Evolutionary conservation across 37 sponge, comb jelly and placozoan species (phyloP), one percentile per base, ranked within the genome.

Genomic region (Tethya wilhelma): DNA sequence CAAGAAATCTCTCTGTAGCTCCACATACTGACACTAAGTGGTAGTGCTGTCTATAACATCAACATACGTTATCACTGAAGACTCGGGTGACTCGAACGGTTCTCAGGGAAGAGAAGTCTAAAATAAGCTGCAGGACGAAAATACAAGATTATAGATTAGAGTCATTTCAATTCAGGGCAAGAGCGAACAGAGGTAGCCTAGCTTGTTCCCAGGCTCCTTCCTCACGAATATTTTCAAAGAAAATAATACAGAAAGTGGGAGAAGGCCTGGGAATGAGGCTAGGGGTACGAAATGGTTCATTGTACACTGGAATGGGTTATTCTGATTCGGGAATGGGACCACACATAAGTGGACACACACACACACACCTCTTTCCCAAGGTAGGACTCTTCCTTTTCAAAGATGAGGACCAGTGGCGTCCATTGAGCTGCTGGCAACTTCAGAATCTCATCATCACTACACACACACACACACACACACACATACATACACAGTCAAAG

Each of bases 281-380:
- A n/a, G n/a, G n/a, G n/a, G n/a, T n/a, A n/a, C n/a, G n/a, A n/a
- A n/a, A n/a, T n/a, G n/a, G n/a, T n/a, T n/a, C n/a, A n/a, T n/a
- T n/a, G n/a, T n/a, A n/a, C n/a, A n/a, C n/a, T n/a, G n/a, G n/a
- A n/a, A n/a, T n/a, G n/a, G n/a, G n/a, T n/a, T n/a, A n/a, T n/a
- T n/a, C n/a, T n/a, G n/a, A n/a, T n/a, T n/a, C n/a, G n/a, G n/a
- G n/a, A n/a, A n/a, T n/a, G n/a, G n/a, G n/a, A 63, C 31, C 64
- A 63, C 64, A 22, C 8, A 8, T 26, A 63, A 12, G 19, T 25
- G 19, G 8, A 22, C 12, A 8, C 40, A 74, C 57, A 44, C 28
- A 38, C 28, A 41, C 78, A 36, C 30, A 90, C 91, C 91, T 86
- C 77, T 68, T 19, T 72, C 14, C 90, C 90, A 8, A 92, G 20